phyloP scores from a whole-genome alignment of 2,113 vertebrate species.

The Malurus cyaneus region DNA sequence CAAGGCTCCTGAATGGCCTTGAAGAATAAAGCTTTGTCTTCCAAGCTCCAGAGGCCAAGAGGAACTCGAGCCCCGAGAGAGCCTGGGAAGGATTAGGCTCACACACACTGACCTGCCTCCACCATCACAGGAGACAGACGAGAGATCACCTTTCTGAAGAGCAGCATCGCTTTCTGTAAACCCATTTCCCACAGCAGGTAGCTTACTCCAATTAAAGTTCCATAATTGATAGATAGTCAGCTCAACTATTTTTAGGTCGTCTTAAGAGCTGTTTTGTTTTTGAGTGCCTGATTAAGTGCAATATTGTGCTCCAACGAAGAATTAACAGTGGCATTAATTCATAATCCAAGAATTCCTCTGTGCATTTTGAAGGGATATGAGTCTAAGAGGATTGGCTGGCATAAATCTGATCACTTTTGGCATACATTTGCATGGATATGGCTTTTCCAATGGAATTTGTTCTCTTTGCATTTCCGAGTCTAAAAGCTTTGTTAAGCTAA shows the following conservation, averaged over 20 bases:
- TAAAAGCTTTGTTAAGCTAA: not conserved
- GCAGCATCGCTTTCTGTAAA: not conserved
- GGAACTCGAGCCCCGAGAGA: not conserved
- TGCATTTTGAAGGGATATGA: conserved; percentile 58
- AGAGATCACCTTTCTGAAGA: not conserved
- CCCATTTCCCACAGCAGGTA: conserved; percentile 31
- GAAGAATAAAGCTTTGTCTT: conserved; percentile 44
- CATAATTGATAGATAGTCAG: conserved; percentile 26
- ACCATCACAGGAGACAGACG: not conserved
- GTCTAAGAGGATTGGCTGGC: conserved; percentile 65
- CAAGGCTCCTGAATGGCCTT: not conserved
- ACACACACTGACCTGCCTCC: not conserved
- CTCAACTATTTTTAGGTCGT: conserved; percentile 34
- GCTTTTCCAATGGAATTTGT: conserved; percentile 42
- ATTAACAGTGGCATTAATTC: conserved; percentile 27
- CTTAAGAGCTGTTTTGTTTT: conserved; percentile 19
- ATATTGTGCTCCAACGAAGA: conserved; percentile 37
- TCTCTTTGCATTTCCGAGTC: not conserved
- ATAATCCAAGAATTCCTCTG: conserved; percentile 65
- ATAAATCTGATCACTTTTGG: conserved; percentile 62
- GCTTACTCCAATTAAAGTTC: conserved; percentile 40
- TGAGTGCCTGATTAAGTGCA: conserved; percentile 38
- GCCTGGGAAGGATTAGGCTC: not conserved
- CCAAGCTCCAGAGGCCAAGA: not conserved
- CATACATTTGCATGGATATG: conserved; percentile 45